These are phyloP conservation scores for Rhingia rostrata DNA, from an alignment of 2,888 invertebrate species.

Conservation along the genomic window DNA sequence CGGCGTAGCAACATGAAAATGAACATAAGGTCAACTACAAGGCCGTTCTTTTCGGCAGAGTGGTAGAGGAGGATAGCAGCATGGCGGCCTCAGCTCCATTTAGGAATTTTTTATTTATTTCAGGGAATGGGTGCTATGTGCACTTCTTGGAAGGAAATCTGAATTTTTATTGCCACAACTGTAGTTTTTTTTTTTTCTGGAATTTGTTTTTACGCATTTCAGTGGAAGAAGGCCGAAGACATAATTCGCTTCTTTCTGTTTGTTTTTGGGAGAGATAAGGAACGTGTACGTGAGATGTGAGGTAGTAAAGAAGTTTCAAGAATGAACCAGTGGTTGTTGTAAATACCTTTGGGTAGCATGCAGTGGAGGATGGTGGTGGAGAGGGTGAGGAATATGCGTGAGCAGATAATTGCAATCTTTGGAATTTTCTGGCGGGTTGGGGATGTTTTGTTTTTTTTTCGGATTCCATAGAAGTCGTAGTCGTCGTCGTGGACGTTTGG, in stretches of 20 bases:
- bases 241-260: constrained; percentile 4
- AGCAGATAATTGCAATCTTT: constrained; percentile 69
- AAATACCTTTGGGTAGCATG: background rate
- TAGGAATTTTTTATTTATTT: constrained; percentile 35
- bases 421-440: constrained; percentile 42
- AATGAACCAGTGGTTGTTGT: constrained; percentile 54
- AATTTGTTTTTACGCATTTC: constrained; percentile 40
- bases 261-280: constrained; percentile 12
- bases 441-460: constrained; percentile 36
- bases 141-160: constrained; percentile 60
- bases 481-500: constrained; percentile 26
- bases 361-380: background rate
- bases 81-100: constrained; percentile 46
- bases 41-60: constrained; percentile 64
- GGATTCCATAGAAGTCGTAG: constrained; percentile 59
- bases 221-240: constrained; percentile 10
- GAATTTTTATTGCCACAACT: constrained; percentile 64
- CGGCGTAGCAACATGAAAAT: constrained; percentile 66
- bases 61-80: constrained; percentile 9
- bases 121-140: constrained; percentile 50
- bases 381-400: constrained; percentile 41
- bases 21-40: constrained; percentile 74
- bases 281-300: constrained; percentile 33
- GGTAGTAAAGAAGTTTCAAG: constrained; percentile 46
- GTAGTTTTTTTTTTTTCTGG: constrained; percentile 37